Percentiles rank a stretch among this genome's conserved stretches.
phyloP scores from a whole-genome alignment of 2,888 invertebrate species.

The Lasioglossum marginatum region DNA sequence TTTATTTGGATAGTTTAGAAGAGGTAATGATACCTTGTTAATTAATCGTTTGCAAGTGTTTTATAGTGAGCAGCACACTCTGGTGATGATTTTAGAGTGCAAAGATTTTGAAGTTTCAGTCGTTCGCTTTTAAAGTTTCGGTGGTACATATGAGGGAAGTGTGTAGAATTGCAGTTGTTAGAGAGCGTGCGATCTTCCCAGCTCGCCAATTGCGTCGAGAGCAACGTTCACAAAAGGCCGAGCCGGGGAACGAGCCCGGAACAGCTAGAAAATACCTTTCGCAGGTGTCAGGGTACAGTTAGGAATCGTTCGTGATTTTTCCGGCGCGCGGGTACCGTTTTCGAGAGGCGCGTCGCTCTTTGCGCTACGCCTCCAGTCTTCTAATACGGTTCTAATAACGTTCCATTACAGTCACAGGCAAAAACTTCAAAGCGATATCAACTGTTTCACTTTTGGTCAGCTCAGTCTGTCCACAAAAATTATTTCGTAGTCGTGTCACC shows the following conservation, averaged over 20 bases:
- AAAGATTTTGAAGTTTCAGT: background rate
- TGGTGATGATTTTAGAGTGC: background rate
- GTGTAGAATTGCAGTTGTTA: background rate
- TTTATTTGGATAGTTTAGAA: too few species aligned
- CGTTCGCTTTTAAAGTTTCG: background rate
- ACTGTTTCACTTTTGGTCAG: background rate
- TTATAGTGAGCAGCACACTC: background rate
- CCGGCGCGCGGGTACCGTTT: slow-evolving; percentile 73
- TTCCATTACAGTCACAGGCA: background rate
- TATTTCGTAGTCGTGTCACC: background rate
- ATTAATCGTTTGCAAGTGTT: background rate
- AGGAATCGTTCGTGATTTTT: slow-evolving; percentile 72
- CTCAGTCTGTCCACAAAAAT: background rate
- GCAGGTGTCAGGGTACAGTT: slow-evolving; percentile 74
- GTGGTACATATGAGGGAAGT: background rate
- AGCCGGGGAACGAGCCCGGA: background rate
- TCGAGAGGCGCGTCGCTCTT: slow-evolving; percentile 56
- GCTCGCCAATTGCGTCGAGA: background rate
- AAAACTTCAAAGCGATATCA: background rate
- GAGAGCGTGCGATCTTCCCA: background rate
- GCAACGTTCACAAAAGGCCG: slow-evolving; percentile 1
- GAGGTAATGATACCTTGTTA: background rate
- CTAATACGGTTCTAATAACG: background rate
- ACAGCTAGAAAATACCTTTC: slow-evolving; percentile 66
- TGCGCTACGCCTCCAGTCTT: background rate